Percentiles rank a stretch among this genome's conserved stretches.
These are phyloP conservation scores for Menidia beryllina DNA, from an alignment of 2,113 vertebrate genomes.

Conservation along the genomic window DNA sequence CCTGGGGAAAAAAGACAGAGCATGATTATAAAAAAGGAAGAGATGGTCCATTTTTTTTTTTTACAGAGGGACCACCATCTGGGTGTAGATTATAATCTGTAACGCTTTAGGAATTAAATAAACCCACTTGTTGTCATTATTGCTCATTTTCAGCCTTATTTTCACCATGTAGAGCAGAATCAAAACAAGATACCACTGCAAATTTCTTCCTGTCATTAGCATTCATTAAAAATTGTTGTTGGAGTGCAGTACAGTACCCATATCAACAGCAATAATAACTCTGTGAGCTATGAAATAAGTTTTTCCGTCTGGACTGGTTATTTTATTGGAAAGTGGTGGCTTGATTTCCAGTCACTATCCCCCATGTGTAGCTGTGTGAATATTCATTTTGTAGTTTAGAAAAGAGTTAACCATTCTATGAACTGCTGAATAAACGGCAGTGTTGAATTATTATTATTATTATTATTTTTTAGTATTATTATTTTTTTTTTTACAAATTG, in stretches of 20 bases:
- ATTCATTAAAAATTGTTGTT: slow-evolving; percentile 55
- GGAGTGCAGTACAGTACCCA: slow-evolving; percentile 42
- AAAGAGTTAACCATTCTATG: slow-evolving; percentile 21
- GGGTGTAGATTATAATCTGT: slow-evolving; percentile 17
- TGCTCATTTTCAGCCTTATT: slow-evolving; percentile 22
- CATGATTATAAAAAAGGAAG: not conserved
- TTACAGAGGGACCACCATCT: not conserved
- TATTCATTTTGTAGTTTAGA: slow-evolving; percentile 17
- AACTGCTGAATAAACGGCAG: slow-evolving; percentile 5
- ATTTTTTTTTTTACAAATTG: not conserved
- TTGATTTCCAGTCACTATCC: slow-evolving; percentile 4
- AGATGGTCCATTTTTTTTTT: not conserved
- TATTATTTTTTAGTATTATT: too few relatives aligned
- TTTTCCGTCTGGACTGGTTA: slow-evolving; percentile 47
- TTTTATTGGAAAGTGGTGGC: slow-evolving; percentile 35
- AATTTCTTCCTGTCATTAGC: slow-evolving; percentile 45
- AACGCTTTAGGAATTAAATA: slow-evolving; percentile 32
- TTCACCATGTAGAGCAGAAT: slow-evolving; percentile 16
- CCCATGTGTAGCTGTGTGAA: slow-evolving; percentile 16
- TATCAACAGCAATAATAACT: slow-evolving; percentile 55
- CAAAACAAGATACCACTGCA: slow-evolving; percentile 35
- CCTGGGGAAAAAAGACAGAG: slow-evolving; percentile 74
- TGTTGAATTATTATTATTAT: slow-evolving; percentile 3
- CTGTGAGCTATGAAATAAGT: slow-evolving; percentile 46
- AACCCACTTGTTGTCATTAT: slow-evolving; percentile 11